A percentile compares a stretch with the other conserved stretches of the same genome.
phyloP scores from a whole-genome alignment of 1,140 invertebrate genomes.

The Druon quercuslanigerum region DNA sequence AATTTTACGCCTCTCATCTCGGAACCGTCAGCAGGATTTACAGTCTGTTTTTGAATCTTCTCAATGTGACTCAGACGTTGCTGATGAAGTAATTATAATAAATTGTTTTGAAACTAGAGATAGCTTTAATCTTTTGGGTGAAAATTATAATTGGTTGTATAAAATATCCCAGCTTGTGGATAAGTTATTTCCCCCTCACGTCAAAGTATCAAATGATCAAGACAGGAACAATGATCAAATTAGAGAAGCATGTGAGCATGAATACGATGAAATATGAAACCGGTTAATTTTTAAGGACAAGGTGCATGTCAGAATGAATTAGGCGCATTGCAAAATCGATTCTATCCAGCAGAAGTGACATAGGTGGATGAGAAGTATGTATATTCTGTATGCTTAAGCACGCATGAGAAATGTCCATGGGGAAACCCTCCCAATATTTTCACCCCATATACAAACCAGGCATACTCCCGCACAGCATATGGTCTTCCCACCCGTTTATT shows the following conservation, averaged over 20 bases:
- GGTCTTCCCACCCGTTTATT: slow-evolving; percentile 16
- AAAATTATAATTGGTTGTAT: too few relatives aligned
- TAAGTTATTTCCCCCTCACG: not conserved
- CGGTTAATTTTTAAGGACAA: slow-evolving; percentile 27
- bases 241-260: not conserved
- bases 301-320: slow-evolving; percentile 42
- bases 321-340: slow-evolving; percentile 42
- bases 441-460: not conserved
- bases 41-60: not conserved
- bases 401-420: slow-evolving; percentile 4
- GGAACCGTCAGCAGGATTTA: not conserved
- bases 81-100: not conserved
- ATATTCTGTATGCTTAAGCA: slow-evolving; percentile 16
- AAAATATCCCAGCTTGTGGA: too few relatives aligned
- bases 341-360: slow-evolving; percentile 41
- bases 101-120: too few relatives aligned
- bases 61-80: not conserved
- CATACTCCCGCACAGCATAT: slow-evolving; percentile 15
- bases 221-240: not conserved
- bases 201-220: not conserved
- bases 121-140: too few relatives aligned
- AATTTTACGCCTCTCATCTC: not conserved
- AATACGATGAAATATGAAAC: slow-evolving; percentile 9
- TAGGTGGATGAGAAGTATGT: slow-evolving; percentile 29
- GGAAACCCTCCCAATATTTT: slow-evolving; percentile 35